These are phyloP conservation scores for Pediacus dermestoides DNA, from an alignment of 2,888 invertebrate species.

Conservation along the genomic window DNA sequence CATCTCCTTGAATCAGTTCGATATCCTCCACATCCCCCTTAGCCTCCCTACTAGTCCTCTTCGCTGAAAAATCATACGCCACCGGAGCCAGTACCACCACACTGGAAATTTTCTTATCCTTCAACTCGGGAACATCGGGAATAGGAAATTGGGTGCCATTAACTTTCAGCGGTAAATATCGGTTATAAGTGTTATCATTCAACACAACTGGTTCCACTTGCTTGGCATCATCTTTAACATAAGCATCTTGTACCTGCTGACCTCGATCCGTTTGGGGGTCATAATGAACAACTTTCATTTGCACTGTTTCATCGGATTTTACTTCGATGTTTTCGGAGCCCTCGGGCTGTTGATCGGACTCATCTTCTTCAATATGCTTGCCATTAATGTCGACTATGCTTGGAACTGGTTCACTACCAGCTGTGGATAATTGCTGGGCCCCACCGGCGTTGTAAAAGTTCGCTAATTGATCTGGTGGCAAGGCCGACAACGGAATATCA, in stretches of 20 bases:
- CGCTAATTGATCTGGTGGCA: slow-evolving; percentile 81
- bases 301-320: slow-evolving; percentile 62
- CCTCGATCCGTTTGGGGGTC: slow-evolving; percentile 73
- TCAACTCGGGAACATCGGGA: slow-evolving; percentile 71
- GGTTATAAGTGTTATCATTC: slow-evolving; percentile 72
- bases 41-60: slow-evolving; percentile 56
- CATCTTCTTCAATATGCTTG: slow-evolving; percentile 50
- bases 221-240: slow-evolving; percentile 69
- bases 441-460: slow-evolving; percentile 85
- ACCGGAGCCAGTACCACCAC: slow-evolving; percentile 84
- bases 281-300: slow-evolving; percentile 83
- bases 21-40: slow-evolving; percentile 54
- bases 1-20: slow-evolving; percentile 55
- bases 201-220: slow-evolving; percentile 72
- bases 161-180: slow-evolving; percentile 80
- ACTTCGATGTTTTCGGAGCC: slow-evolving; percentile 54
- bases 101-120: slow-evolving; percentile 74
- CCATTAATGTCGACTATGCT: slow-evolving; percentile 64
- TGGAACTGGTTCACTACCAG: slow-evolving; percentile 60
- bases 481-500: slow-evolving; percentile 75
- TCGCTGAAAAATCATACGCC: slow-evolving; percentile 60
- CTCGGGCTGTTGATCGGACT: slow-evolving; percentile 54
- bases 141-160: slow-evolving; percentile 82
- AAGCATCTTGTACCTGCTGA: slow-evolving; percentile 66
- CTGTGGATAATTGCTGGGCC: slow-evolving; percentile 62